Evolutionary conservation across 2,113 vertebrate species (phyloP).

Genomic region (Podilymbus podiceps): DNA sequence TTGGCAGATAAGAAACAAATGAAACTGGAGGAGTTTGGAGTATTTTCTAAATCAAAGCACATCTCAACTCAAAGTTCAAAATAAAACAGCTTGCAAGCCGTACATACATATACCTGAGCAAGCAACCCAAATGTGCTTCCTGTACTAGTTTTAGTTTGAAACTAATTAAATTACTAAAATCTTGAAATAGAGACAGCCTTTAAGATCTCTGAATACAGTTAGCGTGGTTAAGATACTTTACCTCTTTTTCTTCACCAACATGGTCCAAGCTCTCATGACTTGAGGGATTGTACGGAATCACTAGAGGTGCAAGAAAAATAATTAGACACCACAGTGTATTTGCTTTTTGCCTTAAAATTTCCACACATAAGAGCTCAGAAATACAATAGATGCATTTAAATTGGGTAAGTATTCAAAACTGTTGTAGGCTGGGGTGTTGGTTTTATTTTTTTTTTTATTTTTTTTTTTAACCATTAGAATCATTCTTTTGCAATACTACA

Average conservation of each 20-base stretch:
- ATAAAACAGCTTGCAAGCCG: neutral
- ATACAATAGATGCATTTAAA: no score
- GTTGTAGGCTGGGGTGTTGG: no score
- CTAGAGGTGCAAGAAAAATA: slow-evolving; percentile 51
- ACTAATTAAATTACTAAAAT: neutral
- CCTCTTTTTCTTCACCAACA: slow-evolving; percentile 95
- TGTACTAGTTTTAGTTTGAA: neutral
- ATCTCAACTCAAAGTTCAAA: neutral
- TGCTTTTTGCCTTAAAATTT: neutral
- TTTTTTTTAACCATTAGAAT: neutral
- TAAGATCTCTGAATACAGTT: neutral
- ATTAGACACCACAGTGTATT: neutral
- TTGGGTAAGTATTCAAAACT: neutral
- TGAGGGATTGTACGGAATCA: slow-evolving; percentile 88
- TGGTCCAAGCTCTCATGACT: slow-evolving; percentile 91
- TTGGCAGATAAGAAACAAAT: neutral
- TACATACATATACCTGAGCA: neutral
- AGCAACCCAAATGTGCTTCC: neutral
- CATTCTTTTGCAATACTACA: neutral
- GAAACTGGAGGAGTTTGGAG: neutral
- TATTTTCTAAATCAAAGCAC: neutral
- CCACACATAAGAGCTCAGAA: neutral
- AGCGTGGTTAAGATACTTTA: slow-evolving; percentile 50
- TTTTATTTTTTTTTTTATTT: neutral
- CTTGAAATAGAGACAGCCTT: neutral